Conservation (phyloP, 2,113 vertebrate species). For the Rhodinocichla rosea region DNA sequence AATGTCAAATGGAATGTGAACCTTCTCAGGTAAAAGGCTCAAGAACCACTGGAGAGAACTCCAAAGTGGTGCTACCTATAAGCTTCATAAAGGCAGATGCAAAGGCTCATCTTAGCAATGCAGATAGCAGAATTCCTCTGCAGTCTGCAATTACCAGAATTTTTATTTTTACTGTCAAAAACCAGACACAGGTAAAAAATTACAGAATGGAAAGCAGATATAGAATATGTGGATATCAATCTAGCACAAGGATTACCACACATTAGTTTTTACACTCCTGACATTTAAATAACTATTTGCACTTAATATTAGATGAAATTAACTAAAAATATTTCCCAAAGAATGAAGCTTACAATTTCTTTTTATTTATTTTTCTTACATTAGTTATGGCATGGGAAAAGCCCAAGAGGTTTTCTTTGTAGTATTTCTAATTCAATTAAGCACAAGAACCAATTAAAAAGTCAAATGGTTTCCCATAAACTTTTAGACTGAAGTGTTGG, state of each 20-base stretch:
- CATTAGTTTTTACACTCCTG: background rate
- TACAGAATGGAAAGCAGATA: background rate
- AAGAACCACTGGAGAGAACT: background rate
- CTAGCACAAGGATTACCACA: background rate
- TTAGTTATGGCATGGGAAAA: constrained; percentile 34
- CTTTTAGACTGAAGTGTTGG: background rate
- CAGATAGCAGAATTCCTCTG: background rate
- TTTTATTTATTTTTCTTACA: constrained; percentile 50
- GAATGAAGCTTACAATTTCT: background rate
- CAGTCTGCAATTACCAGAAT: background rate
- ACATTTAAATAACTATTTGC: background rate
- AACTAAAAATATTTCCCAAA: constrained; percentile 3
- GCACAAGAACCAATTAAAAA: constrained; percentile 34
- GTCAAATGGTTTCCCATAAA: constrained; percentile 25
- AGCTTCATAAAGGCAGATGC: background rate
- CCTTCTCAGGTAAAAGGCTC: background rate
- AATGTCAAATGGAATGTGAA: background rate
- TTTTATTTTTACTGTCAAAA: background rate
- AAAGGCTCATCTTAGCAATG: background rate
- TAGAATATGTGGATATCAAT: background rate
- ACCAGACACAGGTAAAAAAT: background rate
- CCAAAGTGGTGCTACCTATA: background rate
- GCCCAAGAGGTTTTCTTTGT: background rate
- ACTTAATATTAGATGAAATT: background rate
- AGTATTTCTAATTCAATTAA: constrained; percentile 44